phyloP scores from a whole-genome alignment of 2,888 invertebrate genomes.

The Saturnia pavonia region DNA sequence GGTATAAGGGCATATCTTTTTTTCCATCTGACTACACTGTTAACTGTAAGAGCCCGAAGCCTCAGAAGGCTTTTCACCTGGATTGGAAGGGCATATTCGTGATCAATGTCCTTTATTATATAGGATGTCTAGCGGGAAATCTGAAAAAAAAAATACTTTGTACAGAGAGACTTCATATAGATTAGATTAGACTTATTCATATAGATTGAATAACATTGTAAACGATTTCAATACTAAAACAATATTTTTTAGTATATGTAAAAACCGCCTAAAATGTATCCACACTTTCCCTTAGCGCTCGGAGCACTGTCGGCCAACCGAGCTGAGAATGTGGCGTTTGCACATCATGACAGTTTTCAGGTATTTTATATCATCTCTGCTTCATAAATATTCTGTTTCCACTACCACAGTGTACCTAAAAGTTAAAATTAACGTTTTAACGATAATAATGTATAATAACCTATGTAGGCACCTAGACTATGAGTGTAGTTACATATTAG shows the following conservation, averaged over 20 bases:
- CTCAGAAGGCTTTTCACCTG: no score
- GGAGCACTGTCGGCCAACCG: conserved; percentile 75
- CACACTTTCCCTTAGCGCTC: conserved; percentile 46
- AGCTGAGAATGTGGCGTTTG: conserved; percentile 76
- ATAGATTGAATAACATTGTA: no score
- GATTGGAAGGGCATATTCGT: no score
- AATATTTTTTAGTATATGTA: neutral
- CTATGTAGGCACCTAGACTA: neutral
- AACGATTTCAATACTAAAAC: neutral
- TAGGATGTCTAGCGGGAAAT: no score
- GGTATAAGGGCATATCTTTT: no score
- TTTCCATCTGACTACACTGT: no score
- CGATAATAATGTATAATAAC: neutral
- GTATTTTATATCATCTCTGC: conserved; percentile 48
- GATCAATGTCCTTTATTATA: no score
- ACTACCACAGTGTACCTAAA: neutral
- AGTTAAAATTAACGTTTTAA: neutral
- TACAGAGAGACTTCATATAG: no score
- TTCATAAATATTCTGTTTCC: conserved; percentile 32
- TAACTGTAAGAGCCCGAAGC: no score
- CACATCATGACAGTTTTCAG: conserved; percentile 75
- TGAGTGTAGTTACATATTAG: no score
- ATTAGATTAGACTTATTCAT: no score
- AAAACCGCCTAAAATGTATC: conserved; percentile 42
- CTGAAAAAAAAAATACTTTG: no score